These are phyloP conservation scores for Peromyscus californicus DNA, from an alignment of 2,113 vertebrate species.

Conservation along the genomic window DNA sequence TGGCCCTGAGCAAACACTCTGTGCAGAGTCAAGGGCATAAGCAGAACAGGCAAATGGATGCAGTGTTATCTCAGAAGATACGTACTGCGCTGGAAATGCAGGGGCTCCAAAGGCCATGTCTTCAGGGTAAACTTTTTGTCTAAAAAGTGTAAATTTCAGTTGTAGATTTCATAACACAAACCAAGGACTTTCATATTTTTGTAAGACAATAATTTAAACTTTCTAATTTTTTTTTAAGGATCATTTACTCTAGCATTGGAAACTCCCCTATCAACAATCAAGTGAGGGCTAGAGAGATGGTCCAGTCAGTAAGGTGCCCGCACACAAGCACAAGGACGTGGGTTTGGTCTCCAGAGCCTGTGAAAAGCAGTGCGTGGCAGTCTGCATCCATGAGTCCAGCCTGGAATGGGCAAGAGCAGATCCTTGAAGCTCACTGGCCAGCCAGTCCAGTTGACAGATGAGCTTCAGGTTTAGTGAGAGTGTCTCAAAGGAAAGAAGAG, in stretches of 20 bases:
- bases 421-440: neutral
- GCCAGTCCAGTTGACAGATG: neutral
- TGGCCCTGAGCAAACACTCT: constrained; percentile 76
- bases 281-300: neutral
- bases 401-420: accelerated
- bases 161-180: constrained; percentile 61
- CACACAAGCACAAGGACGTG: neutral
- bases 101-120: constrained; percentile 67
- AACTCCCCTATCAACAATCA: neutral
- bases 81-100: constrained; percentile 77
- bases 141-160: constrained; percentile 64
- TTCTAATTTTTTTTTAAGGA: neutral
- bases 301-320: neutral
- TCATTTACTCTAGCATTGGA: neutral
- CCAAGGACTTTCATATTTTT: constrained; percentile 32
- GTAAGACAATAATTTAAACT: constrained; percentile 3
- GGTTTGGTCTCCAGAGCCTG: neutral
- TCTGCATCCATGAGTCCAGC: neutral
- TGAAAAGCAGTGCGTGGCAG: neutral
- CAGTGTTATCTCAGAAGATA: constrained; percentile 77
- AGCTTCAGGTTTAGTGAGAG: too few species aligned
- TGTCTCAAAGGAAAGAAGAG: neutral
- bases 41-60: constrained; percentile 74
- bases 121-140: constrained; percentile 76
- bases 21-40: constrained; percentile 79